Evolutionary conservation across 2,888 invertebrate species (phyloP).

Genomic region (Aethes cnicana): DNA sequence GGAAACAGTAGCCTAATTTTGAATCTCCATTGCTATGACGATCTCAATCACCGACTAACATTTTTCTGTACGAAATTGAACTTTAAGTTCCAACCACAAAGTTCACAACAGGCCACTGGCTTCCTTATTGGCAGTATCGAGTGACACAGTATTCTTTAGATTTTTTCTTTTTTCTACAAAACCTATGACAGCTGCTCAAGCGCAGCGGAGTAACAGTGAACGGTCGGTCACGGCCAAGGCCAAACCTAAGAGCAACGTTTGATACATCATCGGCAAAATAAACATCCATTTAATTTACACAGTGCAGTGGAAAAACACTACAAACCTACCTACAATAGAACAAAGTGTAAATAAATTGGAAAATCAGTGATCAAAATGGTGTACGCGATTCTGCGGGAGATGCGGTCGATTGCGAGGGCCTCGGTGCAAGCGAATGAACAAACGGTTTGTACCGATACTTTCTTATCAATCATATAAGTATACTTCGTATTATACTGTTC

Average conservation of each 20-base stretch:
- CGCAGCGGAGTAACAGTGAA: slow-evolving; percentile 68
- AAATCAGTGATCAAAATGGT: slow-evolving; percentile 65
- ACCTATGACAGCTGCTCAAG: slow-evolving; percentile 58
- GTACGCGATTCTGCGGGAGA: slow-evolving; percentile 66
- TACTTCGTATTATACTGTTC: no score
- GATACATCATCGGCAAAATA: no score
- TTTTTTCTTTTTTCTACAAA: slow-evolving; percentile 45
- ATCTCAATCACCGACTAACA: no score
- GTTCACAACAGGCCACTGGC: not conserved
- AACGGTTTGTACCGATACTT: slow-evolving; percentile 53
- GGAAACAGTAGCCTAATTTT: no score
- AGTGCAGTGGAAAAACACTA: no score
- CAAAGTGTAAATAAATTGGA: no score
- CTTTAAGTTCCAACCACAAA: not conserved
- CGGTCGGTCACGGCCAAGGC: slow-evolving; percentile 78
- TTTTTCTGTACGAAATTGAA: no score
- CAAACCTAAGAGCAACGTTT: slow-evolving; percentile 57
- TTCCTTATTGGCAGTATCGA: not conserved
- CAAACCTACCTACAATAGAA: no score
- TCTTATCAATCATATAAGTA: no score
- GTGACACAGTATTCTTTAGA: not conserved
- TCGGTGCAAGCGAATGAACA: slow-evolving; percentile 63
- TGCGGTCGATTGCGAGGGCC: slow-evolving; percentile 57
- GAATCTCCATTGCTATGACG: no score
- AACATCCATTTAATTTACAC: no score